Evolutionary conservation across 2,113 vertebrate species (phyloP).

Genomic region (Nymphicus hollandicus): DNA sequence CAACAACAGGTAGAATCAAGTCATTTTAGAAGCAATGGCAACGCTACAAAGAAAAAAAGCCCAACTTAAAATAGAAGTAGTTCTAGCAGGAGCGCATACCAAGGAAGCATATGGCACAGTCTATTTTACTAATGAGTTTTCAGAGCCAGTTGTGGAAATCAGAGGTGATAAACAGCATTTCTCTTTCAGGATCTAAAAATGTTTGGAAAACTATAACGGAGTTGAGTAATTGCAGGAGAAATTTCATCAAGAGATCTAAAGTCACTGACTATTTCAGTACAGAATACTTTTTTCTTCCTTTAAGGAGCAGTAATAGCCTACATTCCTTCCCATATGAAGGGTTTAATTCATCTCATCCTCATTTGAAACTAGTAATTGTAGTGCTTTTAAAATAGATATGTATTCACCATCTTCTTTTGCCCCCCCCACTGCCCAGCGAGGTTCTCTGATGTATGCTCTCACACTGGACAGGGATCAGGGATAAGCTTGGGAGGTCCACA

Average conservation of each 20-base stretch:
- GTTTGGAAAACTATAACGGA: background rate
- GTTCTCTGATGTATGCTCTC: background rate
- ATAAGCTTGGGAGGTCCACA: background rate
- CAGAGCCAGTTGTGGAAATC: constrained; percentile 30
- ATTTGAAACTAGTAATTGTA: background rate
- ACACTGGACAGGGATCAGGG: background rate
- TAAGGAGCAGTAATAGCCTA: background rate
- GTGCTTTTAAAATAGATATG: background rate
- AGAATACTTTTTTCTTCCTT: background rate
- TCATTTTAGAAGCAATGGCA: background rate
- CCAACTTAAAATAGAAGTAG: constrained; percentile 10
- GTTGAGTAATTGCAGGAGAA: background rate
- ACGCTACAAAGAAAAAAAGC: background rate
- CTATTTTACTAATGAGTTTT: constrained; percentile 50
- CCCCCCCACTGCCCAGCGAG: accelerated
- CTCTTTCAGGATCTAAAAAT: background rate
- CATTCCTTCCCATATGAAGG: background rate
- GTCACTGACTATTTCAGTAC: background rate
- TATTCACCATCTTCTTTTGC: background rate
- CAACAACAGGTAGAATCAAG: background rate
- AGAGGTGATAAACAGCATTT: constrained; percentile 32
- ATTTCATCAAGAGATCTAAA: background rate
- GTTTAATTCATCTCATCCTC: background rate
- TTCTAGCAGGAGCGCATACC: background rate
- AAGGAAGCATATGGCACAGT: constrained; percentile 43